phyloP scores from a whole-genome alignment of 2,113 vertebrate genomes.

The Siphamia tubifer region DNA sequence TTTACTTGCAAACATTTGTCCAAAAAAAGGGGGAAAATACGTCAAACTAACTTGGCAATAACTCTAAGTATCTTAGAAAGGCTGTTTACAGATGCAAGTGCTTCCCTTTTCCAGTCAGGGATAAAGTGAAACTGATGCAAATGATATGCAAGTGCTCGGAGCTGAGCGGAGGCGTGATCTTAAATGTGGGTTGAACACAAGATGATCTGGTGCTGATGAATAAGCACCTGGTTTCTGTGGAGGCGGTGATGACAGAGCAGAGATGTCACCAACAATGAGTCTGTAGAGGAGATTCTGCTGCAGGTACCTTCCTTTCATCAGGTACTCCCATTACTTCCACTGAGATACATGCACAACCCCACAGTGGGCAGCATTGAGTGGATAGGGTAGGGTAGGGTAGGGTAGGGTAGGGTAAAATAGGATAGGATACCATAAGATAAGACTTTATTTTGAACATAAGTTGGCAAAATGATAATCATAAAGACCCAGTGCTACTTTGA shows the following conservation, averaged over 20 bases:
- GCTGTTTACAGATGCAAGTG: background rate
- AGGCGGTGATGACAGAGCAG: constrained; percentile 8
- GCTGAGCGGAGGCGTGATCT: constrained; percentile 7
- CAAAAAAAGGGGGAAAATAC: too few relatives aligned
- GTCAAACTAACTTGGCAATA: too few relatives aligned
- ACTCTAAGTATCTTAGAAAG: too few relatives aligned
- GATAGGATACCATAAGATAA: too few relatives aligned
- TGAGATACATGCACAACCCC: background rate
- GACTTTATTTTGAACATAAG: too few relatives aligned
- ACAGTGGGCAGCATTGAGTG: too few relatives aligned
- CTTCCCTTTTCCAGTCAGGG: background rate
- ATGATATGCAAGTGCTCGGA: background rate
- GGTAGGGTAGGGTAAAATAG: too few relatives aligned
- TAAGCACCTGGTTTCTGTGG: constrained; percentile 21
- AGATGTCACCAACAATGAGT: background rate
- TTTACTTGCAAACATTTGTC: too few relatives aligned
- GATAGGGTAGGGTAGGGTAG: too few relatives aligned
- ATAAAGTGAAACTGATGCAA: background rate
- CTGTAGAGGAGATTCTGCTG: background rate
- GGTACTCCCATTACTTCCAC: background rate
- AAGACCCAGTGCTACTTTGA: too few relatives aligned
- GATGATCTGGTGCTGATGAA: background rate
- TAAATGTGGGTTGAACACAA: constrained; percentile 14
- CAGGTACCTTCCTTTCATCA: background rate
- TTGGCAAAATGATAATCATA: too few relatives aligned